Evolutionary conservation across 1,140 invertebrate genomes (phyloP).

Genomic region (Metopolophium dirhodum): DNA sequence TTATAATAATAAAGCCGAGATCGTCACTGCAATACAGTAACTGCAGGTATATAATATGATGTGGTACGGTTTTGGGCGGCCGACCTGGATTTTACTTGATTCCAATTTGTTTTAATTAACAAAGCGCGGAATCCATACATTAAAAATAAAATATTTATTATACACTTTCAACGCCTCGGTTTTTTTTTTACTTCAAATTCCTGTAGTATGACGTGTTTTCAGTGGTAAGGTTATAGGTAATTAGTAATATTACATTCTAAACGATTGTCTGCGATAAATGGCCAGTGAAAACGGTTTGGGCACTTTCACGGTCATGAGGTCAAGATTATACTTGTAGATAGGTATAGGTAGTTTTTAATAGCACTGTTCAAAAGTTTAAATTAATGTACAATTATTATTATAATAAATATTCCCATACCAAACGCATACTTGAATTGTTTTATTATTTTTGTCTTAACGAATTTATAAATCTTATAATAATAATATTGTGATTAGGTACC

Average conservation of each 20-base stretch:
- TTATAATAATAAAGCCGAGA: background rate
- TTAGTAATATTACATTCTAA: too few relatives aligned
- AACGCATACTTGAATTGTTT: background rate
- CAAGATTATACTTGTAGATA: background rate
- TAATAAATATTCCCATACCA: background rate
- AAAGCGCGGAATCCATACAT: background rate
- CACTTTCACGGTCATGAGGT: conserved; percentile 20
- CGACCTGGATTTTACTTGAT: background rate
- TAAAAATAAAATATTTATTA: background rate
- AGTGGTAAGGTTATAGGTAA: background rate
- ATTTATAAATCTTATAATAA: background rate
- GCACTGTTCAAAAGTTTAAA: background rate
- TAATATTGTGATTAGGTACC: background rate
- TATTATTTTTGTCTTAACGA: background rate
- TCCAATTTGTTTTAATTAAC: background rate
- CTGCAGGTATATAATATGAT: background rate
- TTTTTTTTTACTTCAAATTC: background rate
- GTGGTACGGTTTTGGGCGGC: background rate
- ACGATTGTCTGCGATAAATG: background rate
- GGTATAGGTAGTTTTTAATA: background rate
- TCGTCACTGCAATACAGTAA: background rate
- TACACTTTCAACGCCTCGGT: background rate
- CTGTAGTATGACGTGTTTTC: background rate
- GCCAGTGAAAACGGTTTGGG: background rate
- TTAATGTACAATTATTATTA: background rate